Percentiles rank a stretch among this genome's conserved stretches.
These are phyloP conservation scores for Polietes domitor DNA, from an alignment of 2,888 invertebrate species.

Conservation along the genomic window DNA sequence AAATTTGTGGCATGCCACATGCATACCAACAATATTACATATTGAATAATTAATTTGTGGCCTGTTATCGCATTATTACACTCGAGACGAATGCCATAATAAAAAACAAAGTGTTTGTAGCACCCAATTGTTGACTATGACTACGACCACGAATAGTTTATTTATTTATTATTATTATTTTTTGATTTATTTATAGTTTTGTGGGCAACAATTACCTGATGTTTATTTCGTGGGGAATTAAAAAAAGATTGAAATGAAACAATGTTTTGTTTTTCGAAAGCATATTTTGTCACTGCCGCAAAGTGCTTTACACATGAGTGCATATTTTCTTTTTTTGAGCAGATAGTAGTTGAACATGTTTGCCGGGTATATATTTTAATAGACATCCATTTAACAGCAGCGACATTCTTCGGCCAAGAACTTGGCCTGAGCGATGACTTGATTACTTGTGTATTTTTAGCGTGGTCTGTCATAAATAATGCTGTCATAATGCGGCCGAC, in stretches of 20 bases:
- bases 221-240: constrained; percentile 1
- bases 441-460: constrained; percentile 15
- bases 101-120: not conserved
- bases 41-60: constrained; percentile 6
- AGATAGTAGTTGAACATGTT: not conserved
- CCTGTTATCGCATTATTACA: not conserved
- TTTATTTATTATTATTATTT: no score
- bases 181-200: not conserved
- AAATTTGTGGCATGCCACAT: constrained; percentile 8
- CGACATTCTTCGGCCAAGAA: constrained; percentile 7
- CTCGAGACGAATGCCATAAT: not conserved
- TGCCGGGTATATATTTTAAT: constrained; percentile 28
- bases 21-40: not conserved
- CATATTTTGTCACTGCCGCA: not conserved
- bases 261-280: not conserved
- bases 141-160: no score
- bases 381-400: constrained; percentile 8
- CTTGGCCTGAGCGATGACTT: not conserved
- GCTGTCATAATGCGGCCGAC: not conserved
- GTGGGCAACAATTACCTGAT: not conserved
- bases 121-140: not conserved
- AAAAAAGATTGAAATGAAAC: not conserved
- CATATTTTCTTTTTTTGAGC: not conserved
- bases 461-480: not conserved
- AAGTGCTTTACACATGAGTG: constrained; percentile 23